phyloP scores from a whole-genome alignment of 2,113 vertebrate species.

The Prunella himalayana region DNA sequence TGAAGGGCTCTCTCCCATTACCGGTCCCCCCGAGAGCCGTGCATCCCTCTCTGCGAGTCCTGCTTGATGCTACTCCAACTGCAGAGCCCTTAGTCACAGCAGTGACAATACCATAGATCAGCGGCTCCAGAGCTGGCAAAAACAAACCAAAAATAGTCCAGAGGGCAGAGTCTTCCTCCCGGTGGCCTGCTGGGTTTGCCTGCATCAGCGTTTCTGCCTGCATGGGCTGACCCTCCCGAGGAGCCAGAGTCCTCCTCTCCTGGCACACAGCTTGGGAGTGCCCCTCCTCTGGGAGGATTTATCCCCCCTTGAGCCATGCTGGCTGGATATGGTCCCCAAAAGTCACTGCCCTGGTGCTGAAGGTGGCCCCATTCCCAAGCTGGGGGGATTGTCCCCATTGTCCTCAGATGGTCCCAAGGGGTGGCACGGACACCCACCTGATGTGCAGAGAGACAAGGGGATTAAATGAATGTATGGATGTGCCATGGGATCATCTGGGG shows the following conservation, averaged over 20 bases:
- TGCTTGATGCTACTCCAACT: background rate
- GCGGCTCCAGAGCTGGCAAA: conserved; percentile 7
- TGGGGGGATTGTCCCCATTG: background rate
- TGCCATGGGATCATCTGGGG: background rate
- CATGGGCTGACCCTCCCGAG: background rate
- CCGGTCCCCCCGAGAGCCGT: background rate
- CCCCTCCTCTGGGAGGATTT: background rate
- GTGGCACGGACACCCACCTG: fast-evolving
- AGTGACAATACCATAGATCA: conserved; percentile 35
- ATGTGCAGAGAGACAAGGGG: background rate
- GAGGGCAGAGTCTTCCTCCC: background rate
- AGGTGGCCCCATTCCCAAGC: background rate
- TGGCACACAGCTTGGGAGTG: background rate
- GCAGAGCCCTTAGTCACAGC: conserved; percentile 48
- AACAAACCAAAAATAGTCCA: conserved; percentile 17
- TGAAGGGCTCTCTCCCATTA: conserved; percentile 57
- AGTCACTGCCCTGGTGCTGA: background rate
- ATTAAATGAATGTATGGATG: background rate
- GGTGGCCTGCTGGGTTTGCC: background rate
- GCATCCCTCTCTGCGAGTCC: background rate
- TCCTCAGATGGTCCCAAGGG: too few relatives aligned
- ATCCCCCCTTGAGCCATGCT: too few relatives aligned
- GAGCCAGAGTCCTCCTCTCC: background rate
- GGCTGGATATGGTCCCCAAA: background rate
- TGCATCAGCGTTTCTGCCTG: background rate